Evolutionary conservation across 2,797 vertebrate species (phyloP).

Genomic region (Synaphobranchus kaupii): DNA sequence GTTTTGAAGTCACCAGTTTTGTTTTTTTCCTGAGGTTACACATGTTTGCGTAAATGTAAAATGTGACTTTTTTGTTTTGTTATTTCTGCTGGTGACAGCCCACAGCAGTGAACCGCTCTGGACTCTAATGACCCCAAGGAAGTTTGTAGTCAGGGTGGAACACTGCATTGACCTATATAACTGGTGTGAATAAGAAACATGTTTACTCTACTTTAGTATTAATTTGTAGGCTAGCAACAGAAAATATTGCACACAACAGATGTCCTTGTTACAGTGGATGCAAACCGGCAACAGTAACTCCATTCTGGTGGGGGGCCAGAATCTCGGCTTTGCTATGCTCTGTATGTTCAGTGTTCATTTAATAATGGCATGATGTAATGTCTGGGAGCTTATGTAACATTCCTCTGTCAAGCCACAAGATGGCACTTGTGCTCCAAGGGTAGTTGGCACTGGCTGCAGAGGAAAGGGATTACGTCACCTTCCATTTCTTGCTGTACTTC

Average conservation of each 20-base stretch:
- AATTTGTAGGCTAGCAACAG: background rate
- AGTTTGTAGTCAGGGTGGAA: conserved; percentile 4
- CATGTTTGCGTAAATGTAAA: background rate
- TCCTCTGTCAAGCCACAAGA: conserved; percentile 29
- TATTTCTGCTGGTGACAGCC: background rate
- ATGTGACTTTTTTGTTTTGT: background rate
- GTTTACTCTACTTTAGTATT: background rate
- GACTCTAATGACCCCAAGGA: background rate
- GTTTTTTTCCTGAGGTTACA: background rate
- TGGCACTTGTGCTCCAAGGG: conserved; percentile 30
- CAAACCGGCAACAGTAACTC: background rate
- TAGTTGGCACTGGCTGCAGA: background rate
- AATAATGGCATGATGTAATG: conserved; percentile 42
- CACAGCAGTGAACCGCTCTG: background rate
- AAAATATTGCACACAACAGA: background rate
- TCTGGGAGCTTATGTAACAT: conserved; percentile 30
- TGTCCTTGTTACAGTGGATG: background rate
- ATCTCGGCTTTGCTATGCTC: background rate
- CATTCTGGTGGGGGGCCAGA: background rate
- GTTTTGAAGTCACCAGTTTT: background rate
- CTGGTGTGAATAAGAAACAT: background rate
- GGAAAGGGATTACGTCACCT: conserved; percentile 65
- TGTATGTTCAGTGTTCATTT: conserved; percentile 18
- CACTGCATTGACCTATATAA: background rate
- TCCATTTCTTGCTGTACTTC: conserved; percentile 25